Percentiles rank a stretch among this genome's conserved stretches.
Conservation (phyloP, 2,888 invertebrate genomes). For the Chesias legatella region DNA sequence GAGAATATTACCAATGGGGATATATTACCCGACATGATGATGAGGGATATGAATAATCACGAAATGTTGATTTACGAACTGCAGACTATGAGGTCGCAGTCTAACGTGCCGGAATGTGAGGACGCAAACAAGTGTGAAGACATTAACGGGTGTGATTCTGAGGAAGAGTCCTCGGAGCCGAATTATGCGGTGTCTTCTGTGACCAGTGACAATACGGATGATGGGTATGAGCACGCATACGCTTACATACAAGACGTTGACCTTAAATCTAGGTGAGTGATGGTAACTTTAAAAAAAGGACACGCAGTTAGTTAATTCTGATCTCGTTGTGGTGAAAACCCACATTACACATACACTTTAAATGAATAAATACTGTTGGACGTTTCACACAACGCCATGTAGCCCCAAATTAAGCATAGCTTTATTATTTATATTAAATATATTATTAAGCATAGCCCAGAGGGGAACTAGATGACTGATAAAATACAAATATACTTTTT, state of each 20-base stretch:
- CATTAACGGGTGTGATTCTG: conserved; percentile 61
- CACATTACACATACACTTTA: no score
- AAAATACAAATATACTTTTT: no score
- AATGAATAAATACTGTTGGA: no score
- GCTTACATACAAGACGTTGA: conserved; percentile 72
- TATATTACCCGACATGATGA: conserved; percentile 51
- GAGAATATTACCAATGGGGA: conserved; percentile 50
- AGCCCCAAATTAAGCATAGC: no score
- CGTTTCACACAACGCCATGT: no score
- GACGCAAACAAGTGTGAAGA: conserved; percentile 45
- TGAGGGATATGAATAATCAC: conserved; percentile 81
- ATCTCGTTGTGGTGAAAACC: no score
- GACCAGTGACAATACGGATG: conserved; percentile 61
- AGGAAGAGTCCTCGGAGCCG: conserved; percentile 53
- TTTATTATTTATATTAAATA: no score
- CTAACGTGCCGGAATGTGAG: conserved; percentile 55
- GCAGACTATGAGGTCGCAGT: conserved; percentile 82
- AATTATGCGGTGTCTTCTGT: conserved; percentile 66
- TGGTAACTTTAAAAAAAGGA: neutral
- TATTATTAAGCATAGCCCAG: no score
- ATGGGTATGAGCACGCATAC: conserved; percentile 64
- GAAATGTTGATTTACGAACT: conserved; percentile 86
- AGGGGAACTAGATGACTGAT: no score
- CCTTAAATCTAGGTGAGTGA: conserved; percentile 70
- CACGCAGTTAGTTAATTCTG: no score